These are phyloP conservation scores for Pipistrellus pipistrellus DNA, from an alignment of 2,797 vertebrate species.

Conservation along the genomic window DNA sequence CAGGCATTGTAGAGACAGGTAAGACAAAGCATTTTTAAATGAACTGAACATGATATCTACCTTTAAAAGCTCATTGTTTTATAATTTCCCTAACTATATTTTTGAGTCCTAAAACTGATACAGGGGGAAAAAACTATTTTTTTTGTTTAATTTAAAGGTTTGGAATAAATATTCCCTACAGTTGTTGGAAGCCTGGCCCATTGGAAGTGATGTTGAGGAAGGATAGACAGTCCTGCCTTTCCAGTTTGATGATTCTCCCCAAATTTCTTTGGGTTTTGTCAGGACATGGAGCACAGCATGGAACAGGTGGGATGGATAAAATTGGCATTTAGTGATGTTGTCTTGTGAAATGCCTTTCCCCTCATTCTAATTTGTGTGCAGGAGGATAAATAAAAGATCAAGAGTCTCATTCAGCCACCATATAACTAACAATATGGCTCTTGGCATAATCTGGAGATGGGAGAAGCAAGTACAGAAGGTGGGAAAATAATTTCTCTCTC, in stretches of 20 bases:
- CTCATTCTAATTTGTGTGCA: conserved; percentile 13
- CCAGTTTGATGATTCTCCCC: not conserved
- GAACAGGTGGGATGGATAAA: not conserved
- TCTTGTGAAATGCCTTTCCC: conserved; percentile 23
- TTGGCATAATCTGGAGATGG: not conserved
- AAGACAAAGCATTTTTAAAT: conserved; percentile 34
- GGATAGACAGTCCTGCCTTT: not conserved
- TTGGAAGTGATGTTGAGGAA: not conserved
- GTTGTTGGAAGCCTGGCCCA: not conserved
- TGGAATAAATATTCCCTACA: conserved; percentile 18
- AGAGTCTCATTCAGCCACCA: not conserved
- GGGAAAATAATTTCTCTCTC: conserved; percentile 33
- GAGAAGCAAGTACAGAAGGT: not conserved
- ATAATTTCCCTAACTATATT: not conserved
- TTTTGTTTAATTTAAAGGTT: not conserved
- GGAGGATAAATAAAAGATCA: conserved; percentile 43
- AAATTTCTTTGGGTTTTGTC: conserved; percentile 24
- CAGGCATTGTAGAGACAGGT: not conserved
- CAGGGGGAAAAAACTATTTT: not conserved
- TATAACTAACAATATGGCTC: not conserved
- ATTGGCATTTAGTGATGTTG: not conserved
- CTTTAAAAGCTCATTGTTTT: not conserved
- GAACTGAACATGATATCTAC: not conserved
- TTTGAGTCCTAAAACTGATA: conserved; percentile 40
- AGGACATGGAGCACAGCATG: not conserved